phyloP scores from a whole-genome alignment of 2,797 vertebrate species.

The Phaenicophaeus curvirostris region DNA sequence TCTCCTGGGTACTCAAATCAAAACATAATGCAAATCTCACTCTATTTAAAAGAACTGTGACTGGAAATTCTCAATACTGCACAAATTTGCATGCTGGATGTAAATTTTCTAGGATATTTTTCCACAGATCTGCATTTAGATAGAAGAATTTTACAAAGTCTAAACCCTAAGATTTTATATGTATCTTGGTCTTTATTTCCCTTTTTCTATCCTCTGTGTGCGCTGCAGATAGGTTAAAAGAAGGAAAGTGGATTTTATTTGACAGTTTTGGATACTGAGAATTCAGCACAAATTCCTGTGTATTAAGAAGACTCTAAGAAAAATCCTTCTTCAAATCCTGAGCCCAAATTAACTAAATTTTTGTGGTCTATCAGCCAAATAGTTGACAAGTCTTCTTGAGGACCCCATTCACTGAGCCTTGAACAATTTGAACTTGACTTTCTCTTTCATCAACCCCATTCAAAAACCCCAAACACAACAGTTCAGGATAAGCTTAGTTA shows the following conservation, averaged over 20 bases:
- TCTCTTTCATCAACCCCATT: slow-evolving; percentile 10
- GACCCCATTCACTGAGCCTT: background rate
- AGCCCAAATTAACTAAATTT: background rate
- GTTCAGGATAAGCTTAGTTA: background rate
- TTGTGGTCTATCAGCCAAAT: background rate
- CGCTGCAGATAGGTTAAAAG: background rate
- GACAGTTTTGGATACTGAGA: slow-evolving; percentile 3
- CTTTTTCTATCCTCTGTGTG: background rate
- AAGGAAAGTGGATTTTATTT: background rate
- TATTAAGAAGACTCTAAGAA: slow-evolving; percentile 14
- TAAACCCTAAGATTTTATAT: slow-evolving; percentile 59
- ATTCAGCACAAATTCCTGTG: slow-evolving; percentile 15
- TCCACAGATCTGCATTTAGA: slow-evolving; percentile 76
- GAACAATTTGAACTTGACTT: background rate
- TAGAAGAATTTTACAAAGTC: slow-evolving; percentile 60
- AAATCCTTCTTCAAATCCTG: slow-evolving; percentile 5
- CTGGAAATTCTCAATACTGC: slow-evolving; percentile 1
- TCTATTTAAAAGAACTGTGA: background rate
- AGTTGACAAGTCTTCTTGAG: background rate
- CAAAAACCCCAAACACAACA: background rate
- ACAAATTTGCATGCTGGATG: slow-evolving; percentile 42
- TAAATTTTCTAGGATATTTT: slow-evolving; percentile 64
- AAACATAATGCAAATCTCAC: background rate
- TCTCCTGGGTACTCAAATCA: background rate
- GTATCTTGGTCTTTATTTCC: slow-evolving; percentile 33